Conservation (phyloP, 2,113 vertebrate genomes). For the Albula goreensis region DNA sequence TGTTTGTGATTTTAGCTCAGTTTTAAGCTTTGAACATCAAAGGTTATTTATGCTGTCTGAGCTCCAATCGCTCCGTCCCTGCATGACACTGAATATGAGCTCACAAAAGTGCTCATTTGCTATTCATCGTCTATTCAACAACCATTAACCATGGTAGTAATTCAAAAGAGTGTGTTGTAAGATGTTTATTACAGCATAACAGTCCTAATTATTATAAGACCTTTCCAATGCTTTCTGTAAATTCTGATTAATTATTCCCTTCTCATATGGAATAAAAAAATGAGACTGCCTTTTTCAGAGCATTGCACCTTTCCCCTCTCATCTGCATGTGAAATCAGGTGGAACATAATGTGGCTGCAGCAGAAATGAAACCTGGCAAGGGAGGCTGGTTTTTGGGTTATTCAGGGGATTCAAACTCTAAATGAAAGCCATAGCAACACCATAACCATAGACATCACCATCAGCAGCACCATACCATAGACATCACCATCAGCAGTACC, state of each 20-base stretch:
- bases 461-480: not conserved
- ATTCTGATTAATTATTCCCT: not conserved
- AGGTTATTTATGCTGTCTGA: not conserved
- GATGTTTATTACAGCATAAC: slow-evolving; percentile 1
- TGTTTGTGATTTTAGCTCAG: not conserved
- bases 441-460: not conserved
- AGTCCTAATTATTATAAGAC: not conserved
- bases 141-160: not conserved
- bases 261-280: not conserved
- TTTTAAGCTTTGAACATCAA: not conserved
- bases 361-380: not conserved
- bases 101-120: not conserved
- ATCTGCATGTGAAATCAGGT: slow-evolving; percentile 3
- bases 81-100: not conserved
- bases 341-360: slow-evolving; percentile 1
- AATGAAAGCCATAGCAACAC: not conserved
- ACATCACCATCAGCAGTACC: not conserved
- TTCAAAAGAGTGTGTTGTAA: not conserved
- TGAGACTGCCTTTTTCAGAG: not conserved
- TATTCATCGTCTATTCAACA: not conserved
- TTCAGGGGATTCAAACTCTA: not conserved
- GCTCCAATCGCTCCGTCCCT: not conserved
- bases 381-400: not conserved
- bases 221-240: not conserved
- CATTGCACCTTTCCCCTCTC: not conserved